Base-by-base conservation (phyloP, 2,113 vertebrate genomes). In the Heterochromis multidens region DNA sequence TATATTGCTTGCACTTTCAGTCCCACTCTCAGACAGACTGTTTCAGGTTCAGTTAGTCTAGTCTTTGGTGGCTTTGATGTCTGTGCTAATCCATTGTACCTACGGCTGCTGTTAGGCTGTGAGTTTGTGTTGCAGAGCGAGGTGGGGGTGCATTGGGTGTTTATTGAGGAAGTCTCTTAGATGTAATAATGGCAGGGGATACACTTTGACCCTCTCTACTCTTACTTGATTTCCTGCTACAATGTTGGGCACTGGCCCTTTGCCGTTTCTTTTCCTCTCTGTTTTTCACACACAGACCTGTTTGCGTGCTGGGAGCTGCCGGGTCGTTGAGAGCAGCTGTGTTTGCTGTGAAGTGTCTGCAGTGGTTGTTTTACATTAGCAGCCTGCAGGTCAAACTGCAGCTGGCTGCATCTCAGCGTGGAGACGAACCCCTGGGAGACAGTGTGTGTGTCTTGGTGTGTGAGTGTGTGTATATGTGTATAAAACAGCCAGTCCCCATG, bases 301-400 rank as follows among this genome's bases (percentile, higher is more conserved):
- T 54, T 7, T 57, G 80, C 25, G 19, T 11, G 58, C 59, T 65
- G 67, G 81, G 46, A 79, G 82, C 82, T 62, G 87, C 74, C 17
- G 3, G 77, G 72, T 85, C 60, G 27, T 58, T 5, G 31, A 17
- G 77, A 90, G 88, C 92, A 90, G 90, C 91, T 91, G 91, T 91
- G 88, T 94, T 94, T 92, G 92, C 85, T 85, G 74, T 49, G 79
- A 82, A 87, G 77, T 70, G 79, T 92, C 89, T 85, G 82, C 90
- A 81, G 85, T 35, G 57, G 81, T 94, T 91, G 91, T 91, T 90
- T 92, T 88, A 93, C 79, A 86, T 92, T 76, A 81, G 87, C 63
- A 77, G 87, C 33, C 89, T 74, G 82, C 87, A 77, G 92, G 91
- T 91, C 89, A 94, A 92, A 91, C 92, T 94, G 94, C 92, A 93